phyloP scores from a whole-genome alignment of 2,797 vertebrate species.

The Somateria mollissima region DNA sequence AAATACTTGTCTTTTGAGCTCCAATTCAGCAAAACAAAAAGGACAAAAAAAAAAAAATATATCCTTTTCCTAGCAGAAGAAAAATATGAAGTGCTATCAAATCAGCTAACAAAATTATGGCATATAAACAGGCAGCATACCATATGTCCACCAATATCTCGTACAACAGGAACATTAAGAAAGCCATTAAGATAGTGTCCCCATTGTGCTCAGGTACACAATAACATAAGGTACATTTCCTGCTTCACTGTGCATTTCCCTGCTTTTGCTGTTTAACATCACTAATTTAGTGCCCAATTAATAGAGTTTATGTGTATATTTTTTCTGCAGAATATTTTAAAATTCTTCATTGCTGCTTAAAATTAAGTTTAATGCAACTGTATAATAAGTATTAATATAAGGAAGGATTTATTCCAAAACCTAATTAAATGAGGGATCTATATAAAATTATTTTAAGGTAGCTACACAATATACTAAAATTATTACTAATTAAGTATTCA shows the following conservation, averaged over 20 bases:
- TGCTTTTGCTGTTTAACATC: conserved; percentile 24
- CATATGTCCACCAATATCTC: conserved; percentile 60
- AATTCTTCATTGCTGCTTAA: not conserved
- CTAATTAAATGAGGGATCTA: not conserved
- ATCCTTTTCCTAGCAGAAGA: not conserved
- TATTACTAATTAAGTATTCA: not conserved
- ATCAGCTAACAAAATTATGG: not conserved
- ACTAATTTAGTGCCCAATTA: conserved; percentile 33
- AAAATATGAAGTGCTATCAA: conserved; percentile 24
- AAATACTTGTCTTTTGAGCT: not conserved
- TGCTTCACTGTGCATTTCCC: conserved; percentile 41
- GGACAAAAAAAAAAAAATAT: too few species aligned
- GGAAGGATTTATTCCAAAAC: not conserved
- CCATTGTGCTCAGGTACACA: conserved; percentile 46
- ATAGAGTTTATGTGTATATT: not conserved
- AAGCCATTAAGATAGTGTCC: conserved; percentile 34
- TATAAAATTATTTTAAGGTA: not conserved
- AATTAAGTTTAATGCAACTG: not conserved
- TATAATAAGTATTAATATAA: not conserved
- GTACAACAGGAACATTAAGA: conserved; percentile 43
- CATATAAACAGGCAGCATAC: conserved; percentile 25
- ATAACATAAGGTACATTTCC: conserved; percentile 57
- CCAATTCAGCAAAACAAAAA: not conserved
- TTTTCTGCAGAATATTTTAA: not conserved
- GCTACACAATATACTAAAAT: not conserved